A percentile compares a stretch with the other conserved stretches of the same genome.
Evolutionary conservation across 2,888 invertebrate species (phyloP).

Genomic region (Agriopis marginaria): DNA sequence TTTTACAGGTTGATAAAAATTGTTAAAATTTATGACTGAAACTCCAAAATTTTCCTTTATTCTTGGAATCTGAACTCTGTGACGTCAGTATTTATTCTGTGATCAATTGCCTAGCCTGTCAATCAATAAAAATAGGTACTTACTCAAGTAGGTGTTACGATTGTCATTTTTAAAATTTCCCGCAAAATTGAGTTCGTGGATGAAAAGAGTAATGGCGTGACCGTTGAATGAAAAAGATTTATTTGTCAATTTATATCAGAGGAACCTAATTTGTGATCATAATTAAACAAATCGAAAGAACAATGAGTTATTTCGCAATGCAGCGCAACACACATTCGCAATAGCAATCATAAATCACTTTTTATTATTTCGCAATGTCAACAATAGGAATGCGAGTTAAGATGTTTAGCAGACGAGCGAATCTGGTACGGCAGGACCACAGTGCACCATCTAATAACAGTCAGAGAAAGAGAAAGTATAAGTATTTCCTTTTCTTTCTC

Average conservation of each 20-base stretch:
- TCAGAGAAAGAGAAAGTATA: too few species aligned
- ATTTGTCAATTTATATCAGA: background rate
- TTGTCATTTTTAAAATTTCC: too few species aligned
- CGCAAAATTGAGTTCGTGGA: background rate
- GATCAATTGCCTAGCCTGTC: background rate
- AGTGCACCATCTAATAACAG: too few species aligned
- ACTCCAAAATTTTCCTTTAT: background rate
- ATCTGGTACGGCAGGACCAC: background rate
- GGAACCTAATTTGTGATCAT: background rate
- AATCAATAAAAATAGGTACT: too few species aligned
- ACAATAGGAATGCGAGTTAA: background rate
- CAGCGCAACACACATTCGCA: slow-evolving; percentile 5
- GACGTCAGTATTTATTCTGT: too few species aligned
- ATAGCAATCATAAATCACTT: background rate
- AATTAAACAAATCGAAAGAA: background rate
- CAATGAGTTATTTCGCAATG: slow-evolving; percentile 10
- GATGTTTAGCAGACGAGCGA: background rate
- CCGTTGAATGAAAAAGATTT: too few species aligned
- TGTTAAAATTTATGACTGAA: background rate
- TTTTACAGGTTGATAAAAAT: background rate
- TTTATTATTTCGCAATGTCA: slow-evolving; percentile 10
- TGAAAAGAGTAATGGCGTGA: background rate
- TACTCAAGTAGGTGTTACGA: too few species aligned
- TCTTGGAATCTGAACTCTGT: too few species aligned
- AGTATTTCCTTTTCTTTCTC: too few species aligned